These are phyloP conservation scores for Mellivora capensis DNA, from an alignment of 2,113 vertebrate species.

Conservation along the genomic window DNA sequence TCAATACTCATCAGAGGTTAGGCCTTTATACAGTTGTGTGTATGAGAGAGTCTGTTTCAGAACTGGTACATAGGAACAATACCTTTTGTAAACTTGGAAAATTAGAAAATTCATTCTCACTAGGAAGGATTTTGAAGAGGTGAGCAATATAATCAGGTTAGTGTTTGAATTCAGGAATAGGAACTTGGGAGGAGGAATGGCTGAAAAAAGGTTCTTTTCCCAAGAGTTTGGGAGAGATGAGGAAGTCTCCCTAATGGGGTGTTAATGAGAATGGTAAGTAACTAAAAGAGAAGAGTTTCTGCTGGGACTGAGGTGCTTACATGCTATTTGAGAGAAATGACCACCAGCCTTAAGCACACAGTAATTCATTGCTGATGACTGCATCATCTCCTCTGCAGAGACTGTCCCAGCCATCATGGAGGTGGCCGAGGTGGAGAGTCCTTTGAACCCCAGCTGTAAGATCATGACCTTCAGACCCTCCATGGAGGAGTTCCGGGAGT, in stretches of 20 bases:
- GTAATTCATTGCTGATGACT: not conserved
- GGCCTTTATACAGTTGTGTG: not conserved
- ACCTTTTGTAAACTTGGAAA: not conserved
- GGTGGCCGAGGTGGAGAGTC: conserved; percentile 80
- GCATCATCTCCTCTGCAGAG: conserved; percentile 44
- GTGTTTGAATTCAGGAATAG: not conserved
- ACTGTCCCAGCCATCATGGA: conserved; percentile 85
- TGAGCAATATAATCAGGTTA: not conserved
- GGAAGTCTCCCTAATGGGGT: not conserved
- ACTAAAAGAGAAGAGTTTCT: not conserved
- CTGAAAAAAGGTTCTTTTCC: not conserved
- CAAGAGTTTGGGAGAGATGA: not conserved
- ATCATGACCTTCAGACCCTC: conserved; percentile 97
- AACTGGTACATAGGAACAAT: not conserved
- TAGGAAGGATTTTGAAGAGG: conserved; percentile 1
- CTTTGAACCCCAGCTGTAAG: conserved; percentile 93
- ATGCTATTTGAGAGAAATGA: not conserved
- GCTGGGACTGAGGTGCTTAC: not conserved
- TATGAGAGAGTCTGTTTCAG: not conserved
- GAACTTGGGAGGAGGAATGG: not conserved
- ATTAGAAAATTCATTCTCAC: conserved; percentile 22
- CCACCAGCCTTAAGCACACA: not conserved
- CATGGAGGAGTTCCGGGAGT: conserved; percentile 94
- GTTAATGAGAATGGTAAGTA: not conserved
- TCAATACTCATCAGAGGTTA: not conserved